phyloP scores from a whole-genome alignment of 2,888 invertebrate species.

The Hyles lineata region DNA sequence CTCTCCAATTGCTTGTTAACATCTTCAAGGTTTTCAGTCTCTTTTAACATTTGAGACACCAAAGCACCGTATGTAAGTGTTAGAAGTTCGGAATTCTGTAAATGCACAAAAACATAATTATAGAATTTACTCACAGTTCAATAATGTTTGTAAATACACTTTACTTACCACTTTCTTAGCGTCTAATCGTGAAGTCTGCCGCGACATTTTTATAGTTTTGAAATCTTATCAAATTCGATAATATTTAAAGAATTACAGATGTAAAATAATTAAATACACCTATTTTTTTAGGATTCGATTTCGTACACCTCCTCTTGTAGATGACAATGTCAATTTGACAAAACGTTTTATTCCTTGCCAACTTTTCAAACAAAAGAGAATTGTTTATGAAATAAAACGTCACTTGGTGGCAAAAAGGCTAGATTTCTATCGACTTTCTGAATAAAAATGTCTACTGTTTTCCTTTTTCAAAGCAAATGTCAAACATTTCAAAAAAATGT shows the following conservation, averaged over 20 bases:
- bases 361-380: not conserved
- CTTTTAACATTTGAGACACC: slow-evolving; percentile 98
- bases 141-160: not conserved
- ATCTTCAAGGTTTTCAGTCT: slow-evolving; percentile 98
- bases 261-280: not conserved
- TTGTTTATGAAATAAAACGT: not conserved
- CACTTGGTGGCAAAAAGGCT: not conserved
- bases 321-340: not conserved
- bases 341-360: not conserved
- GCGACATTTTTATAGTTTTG: slow-evolving; percentile 83
- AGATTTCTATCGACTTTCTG: not conserved
- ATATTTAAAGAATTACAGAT: not conserved
- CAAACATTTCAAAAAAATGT: slow-evolving; percentile 26
- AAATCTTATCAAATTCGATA: not conserved
- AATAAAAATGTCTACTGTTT: not conserved
- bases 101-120: slow-evolving; percentile 42
- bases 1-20: slow-evolving; percentile 98
- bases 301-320: not conserved
- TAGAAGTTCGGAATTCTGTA: slow-evolving; percentile 97
- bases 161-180: slow-evolving; percentile 90
- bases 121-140: slow-evolving; percentile 16
- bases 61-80: slow-evolving; percentile 99
- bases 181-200: slow-evolving; percentile 88
- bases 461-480: slow-evolving; percentile 19
- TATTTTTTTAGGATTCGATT: not conserved